Conservation (phyloP, 2,888 invertebrate genomes). For the Asteroscopus sphinx region DNA sequence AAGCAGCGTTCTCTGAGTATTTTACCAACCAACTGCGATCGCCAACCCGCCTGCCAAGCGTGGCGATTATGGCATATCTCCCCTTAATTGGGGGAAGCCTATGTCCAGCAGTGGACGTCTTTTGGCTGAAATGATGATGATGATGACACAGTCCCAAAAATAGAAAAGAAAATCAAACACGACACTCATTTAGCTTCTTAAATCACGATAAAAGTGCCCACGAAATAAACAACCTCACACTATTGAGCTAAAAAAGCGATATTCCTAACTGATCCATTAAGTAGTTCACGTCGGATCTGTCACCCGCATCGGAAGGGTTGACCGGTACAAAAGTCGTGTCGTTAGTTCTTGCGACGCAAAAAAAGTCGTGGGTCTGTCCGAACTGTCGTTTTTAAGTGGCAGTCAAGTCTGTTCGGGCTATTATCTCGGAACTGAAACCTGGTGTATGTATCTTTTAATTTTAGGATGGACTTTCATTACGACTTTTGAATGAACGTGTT, state of each 20-base stretch:
- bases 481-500: conserved; percentile 32
- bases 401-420: conserved; percentile 54
- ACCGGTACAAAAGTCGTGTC: conserved; percentile 56
- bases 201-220: conserved; percentile 28
- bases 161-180: not conserved
- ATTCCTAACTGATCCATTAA: conserved; percentile 59
- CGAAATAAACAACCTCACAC: conserved; percentile 47
- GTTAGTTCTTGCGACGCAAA: conserved; percentile 51
- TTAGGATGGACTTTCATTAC: conserved; percentile 31
- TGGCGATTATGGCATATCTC: too few relatives aligned
- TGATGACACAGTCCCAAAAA: too few relatives aligned
- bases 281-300: conserved; percentile 71
- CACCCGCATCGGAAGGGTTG: conserved; percentile 65
- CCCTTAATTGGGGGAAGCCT: too few relatives aligned
- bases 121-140: too few relatives aligned
- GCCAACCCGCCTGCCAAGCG: too few relatives aligned
- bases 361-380: conserved; percentile 53
- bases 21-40: too few relatives aligned
- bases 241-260: conserved; percentile 52
- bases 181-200: conserved; percentile 15
- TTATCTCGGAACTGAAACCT: conserved; percentile 49
- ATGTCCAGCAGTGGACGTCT: too few relatives aligned
- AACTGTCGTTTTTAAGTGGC: conserved; percentile 61
- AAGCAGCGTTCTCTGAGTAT: too few relatives aligned
- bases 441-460: conserved; percentile 50